Evolutionary conservation across 2,888 invertebrate genomes (phyloP), one percentile per base, ranked within the genome.

Genomic region (Resseliella maxima): DNA sequence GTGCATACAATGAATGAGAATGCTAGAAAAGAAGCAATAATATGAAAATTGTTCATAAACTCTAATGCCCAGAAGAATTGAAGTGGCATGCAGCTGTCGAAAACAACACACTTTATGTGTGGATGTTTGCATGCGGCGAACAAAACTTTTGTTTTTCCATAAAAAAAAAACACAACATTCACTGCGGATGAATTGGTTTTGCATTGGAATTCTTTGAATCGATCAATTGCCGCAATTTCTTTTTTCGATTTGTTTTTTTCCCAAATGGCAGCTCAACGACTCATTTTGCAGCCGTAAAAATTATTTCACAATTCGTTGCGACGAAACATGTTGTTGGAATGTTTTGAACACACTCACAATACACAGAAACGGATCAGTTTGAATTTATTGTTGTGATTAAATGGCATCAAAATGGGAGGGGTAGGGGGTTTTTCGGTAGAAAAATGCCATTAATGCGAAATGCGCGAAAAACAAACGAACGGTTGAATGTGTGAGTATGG

Each of bases 81-180:
- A 72, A 72, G 15, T 0, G 0, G 35, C 72, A 72, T n/a, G 72
- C 72, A 72, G 72, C 72, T 72, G 72, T 72, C 31, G 72, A 35
- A 72, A 72, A 72, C 72, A 72, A 72, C 72, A 12, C 31, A 72
- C 31, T 72, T 72, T 72, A 72, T 72, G n/a, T n/a, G n/a, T n/a
- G 31, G 72, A 35, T 72, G 31, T 72, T 31, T 72, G 72, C 72
- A 72, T 72, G 31, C 72, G 72, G 3, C 21, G 12, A 41, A 41
- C 41, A 5, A 41, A 8, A 41, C 41, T 50, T 50, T 59, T 59
- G 24, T 59, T 59, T 24, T 24, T 59, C 21, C 50, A 18, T 50
- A 6, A 21, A 50, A 41, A 8, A 41, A 41, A 41, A n/a, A n/a
- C n/a, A n/a, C n/a, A n/a, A 41, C 41, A 12, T 18, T 8, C 15